phyloP scores from a whole-genome alignment of 2,797 vertebrate genomes.

The Threskiornis aethiopicus region DNA sequence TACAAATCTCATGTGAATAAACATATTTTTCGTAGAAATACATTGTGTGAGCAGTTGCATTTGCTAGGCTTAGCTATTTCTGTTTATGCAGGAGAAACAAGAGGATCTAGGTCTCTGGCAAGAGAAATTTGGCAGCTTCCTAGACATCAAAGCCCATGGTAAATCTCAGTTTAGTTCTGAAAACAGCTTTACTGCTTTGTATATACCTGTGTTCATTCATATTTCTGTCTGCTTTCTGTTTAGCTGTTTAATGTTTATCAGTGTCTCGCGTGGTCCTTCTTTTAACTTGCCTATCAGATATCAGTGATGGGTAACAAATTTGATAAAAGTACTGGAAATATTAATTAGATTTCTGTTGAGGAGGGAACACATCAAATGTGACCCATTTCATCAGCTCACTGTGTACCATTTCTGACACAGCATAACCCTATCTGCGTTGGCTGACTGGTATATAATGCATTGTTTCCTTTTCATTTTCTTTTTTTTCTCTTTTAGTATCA shows the following conservation, averaged over 20 bases:
- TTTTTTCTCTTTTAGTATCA: background rate
- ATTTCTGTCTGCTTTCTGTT: background rate
- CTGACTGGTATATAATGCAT: background rate
- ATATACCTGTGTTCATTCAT: background rate
- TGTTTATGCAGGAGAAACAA: slow-evolving; percentile 68
- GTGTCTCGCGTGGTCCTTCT: rapidly evolving
- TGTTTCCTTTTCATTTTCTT: background rate
- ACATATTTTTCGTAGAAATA: background rate
- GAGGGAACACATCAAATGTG: background rate
- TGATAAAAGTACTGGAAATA: background rate
- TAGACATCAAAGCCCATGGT: slow-evolving; percentile 90
- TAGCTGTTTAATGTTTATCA: background rate
- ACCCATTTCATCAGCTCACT: background rate
- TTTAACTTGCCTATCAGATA: background rate
- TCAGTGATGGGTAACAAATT: background rate
- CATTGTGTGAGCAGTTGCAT: background rate
- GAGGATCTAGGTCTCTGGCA: slow-evolving; percentile 82
- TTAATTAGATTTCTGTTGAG: background rate
- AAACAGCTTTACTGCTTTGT: slow-evolving; percentile 22
- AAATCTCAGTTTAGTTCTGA: slow-evolving; percentile 40
- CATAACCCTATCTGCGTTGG: background rate
- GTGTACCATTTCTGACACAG: background rate
- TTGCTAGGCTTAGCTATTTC: background rate
- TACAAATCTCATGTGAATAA: background rate
- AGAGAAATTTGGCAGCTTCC: slow-evolving; percentile 85